Conservation (phyloP, 2,113 vertebrate genomes). For the Grammomys dolichurus region DNA sequence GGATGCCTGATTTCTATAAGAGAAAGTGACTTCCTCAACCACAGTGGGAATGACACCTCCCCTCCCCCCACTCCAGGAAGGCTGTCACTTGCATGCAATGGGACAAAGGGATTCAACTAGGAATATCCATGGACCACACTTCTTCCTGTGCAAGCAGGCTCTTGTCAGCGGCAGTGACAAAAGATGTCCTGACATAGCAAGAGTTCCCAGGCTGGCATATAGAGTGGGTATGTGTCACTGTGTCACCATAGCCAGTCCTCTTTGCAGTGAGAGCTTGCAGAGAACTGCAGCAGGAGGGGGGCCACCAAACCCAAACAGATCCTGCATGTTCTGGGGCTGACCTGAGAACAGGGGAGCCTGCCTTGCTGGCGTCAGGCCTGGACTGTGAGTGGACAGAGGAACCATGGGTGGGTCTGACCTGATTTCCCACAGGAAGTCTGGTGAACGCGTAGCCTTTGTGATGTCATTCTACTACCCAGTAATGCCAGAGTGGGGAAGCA, state of each 20-base stretch:
- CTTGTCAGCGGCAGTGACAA: not conserved
- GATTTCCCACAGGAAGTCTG: not conserved
- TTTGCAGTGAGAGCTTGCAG: not conserved
- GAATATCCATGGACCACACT: accelerated
- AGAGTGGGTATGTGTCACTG: accelerated
- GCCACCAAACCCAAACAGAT: not conserved
- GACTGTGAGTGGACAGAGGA: not conserved
- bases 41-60: not conserved
- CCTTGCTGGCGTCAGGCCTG: too few species aligned
- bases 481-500: not conserved
- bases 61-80: not conserved
- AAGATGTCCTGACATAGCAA: too few species aligned
- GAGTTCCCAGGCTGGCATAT: not conserved
- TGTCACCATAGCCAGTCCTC: not conserved
- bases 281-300: not conserved
- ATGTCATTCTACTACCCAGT: too few species aligned
- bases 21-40: not conserved
- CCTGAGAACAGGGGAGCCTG: not conserved
- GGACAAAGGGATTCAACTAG: not conserved
- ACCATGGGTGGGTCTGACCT: not conserved
- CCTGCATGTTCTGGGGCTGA: too few species aligned
- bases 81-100: not conserved
- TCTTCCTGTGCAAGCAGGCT: not conserved
- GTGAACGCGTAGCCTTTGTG: accelerated
- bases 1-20: not conserved